phyloP scores from a whole-genome alignment of 2,888 invertebrate genomes.

The Nasonia oneida region DNA sequence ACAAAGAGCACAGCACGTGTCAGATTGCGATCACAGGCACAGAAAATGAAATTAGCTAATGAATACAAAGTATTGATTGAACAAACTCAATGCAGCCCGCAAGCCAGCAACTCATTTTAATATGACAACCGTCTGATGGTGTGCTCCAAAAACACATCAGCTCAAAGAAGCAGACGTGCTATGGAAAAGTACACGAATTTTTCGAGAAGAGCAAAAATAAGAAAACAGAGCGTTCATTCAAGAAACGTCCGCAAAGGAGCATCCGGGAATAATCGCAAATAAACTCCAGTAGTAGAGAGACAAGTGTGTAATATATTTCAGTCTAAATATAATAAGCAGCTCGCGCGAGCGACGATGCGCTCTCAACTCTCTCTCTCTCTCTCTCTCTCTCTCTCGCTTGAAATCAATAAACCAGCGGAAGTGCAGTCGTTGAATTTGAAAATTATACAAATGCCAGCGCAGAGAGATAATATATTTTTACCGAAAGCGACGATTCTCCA shows the following conservation, averaged over 20 bases:
- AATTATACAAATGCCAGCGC: not conserved
- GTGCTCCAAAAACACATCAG: not conserved
- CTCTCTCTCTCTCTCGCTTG: not conserved
- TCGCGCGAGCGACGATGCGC: not conserved
- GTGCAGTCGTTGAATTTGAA: not conserved
- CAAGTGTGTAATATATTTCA: not conserved
- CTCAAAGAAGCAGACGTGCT: not conserved
- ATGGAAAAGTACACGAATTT: not conserved
- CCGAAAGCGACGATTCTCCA: not conserved
- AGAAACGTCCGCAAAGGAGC: not conserved
- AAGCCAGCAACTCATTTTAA: not conserved
- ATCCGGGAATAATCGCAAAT: not conserved
- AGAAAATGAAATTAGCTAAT: not conserved
- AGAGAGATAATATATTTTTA: not conserved
- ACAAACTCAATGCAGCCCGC: not conserved
- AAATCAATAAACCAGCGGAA: slow-evolving; percentile 8
- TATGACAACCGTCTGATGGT: not conserved
- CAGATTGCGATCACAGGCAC: not conserved
- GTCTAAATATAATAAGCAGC: slow-evolving; percentile 2
- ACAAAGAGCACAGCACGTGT: not conserved
- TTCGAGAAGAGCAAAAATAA: not conserved
- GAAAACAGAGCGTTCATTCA: not conserved
- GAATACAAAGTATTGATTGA: slow-evolving; percentile 2
- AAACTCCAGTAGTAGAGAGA: too few relatives aligned
- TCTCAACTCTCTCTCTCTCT: not conserved